Base-by-base conservation (phyloP, 2,113 vertebrate genomes). In the Cricetomys ansorgei region DNA sequence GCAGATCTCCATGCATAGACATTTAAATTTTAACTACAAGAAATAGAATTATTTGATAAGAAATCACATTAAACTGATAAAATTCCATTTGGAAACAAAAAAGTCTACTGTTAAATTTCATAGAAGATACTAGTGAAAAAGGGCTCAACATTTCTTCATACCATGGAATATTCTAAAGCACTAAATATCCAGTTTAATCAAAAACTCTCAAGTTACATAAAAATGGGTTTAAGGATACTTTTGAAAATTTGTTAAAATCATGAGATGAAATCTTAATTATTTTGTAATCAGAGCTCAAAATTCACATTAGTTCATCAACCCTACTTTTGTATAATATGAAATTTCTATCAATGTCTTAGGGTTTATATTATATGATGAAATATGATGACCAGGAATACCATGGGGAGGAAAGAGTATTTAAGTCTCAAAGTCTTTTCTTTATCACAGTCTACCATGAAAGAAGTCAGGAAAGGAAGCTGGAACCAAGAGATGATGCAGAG, bases 11-110 rank as follows among this genome's bases (percentile, higher is more conserved):
- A 19, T 37, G 48, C 8, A 53, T 5, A 48, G 31, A 21, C 16
- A 79, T 55, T 79, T 79, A 16, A 23, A 53, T 27, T 57, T 17
- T 25, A 29, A 34, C 2, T 83, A 65, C 27, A 34, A 65, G 7
- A 86, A 48, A 45, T 13, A 34, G 65, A 48, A 37, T 48, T 13
- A n/a, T n/a, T 3, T 94, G 34, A 88, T 65, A 23, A 89, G 59
- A 87, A 95, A 62, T 67, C 21, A 69, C 21, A 96, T 86, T 43
- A 76, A 43, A 75, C 37, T 91, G 25, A 59, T 72, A 81, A 83
- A 37, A 83, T 79, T 94, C 0, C 19, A 91, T 19, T 69, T 86
- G 84, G 34, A 88, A 69, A 10, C 91, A 64, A 69, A 57, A 1
- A 85, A 37, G n/a, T 2, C 53, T n/a, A 12, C 65, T 69, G 37